Conservation (phyloP, 2,888 invertebrate species). For the Sarcophaga carnaria region DNA sequence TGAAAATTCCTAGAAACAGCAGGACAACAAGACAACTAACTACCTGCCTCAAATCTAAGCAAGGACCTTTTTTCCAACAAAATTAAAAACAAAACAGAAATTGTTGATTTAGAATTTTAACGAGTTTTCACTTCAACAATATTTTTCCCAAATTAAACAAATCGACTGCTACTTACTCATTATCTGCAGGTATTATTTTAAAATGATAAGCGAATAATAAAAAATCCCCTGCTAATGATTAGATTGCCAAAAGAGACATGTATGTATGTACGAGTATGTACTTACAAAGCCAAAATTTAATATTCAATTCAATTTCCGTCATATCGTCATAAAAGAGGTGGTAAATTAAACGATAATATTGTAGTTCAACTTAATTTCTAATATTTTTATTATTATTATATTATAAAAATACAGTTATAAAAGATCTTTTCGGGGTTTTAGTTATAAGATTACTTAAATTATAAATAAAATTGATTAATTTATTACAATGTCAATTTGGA, state of each 20-base stretch:
- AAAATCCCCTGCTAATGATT: conserved; percentile 7
- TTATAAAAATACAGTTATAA: background rate
- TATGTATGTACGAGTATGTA: no score
- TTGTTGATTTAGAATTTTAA: background rate
- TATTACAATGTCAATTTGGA: background rate
- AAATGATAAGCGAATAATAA: background rate
- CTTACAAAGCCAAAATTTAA: no score
- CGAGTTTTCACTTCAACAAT: background rate
- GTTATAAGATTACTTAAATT: conserved; percentile 4
- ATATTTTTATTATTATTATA: background rate
- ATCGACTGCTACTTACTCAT: background rate
- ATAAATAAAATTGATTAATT: conserved; percentile 13
- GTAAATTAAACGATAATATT: no score
- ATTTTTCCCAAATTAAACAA: background rate
- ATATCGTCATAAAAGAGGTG: no score
- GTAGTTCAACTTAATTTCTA: no score
- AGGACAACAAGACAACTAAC: conserved; percentile 2
- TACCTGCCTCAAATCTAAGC: conserved; percentile 26
- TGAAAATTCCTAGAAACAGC: background rate
- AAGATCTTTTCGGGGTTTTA: background rate
- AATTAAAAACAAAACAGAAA: background rate
- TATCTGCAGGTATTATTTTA: background rate
- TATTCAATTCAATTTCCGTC: no score
- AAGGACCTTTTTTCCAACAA: background rate
- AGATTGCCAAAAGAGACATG: background rate